phyloP scores from a whole-genome alignment of 2,113 vertebrate species.

The Setophaga kirtlandii region DNA sequence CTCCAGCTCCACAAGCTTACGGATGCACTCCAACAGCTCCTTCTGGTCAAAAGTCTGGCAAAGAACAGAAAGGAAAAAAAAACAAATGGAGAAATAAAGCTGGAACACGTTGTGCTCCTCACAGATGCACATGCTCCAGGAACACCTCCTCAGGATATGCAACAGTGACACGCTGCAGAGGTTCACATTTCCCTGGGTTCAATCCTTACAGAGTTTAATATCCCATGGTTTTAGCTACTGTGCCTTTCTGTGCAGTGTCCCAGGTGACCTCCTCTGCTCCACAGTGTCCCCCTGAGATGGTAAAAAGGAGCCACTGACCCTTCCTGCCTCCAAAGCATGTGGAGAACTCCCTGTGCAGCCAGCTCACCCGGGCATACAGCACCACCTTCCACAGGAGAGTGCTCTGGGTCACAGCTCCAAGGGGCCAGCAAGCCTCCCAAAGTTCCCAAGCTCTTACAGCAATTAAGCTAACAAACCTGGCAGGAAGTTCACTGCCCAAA shows the following conservation, averaged over 20 bases:
- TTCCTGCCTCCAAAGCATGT: not conserved
- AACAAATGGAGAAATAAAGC: not conserved
- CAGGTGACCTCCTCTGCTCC: not conserved
- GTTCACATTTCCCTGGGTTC: not conserved
- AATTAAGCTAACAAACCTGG: not conserved
- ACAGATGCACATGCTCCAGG: not conserved
- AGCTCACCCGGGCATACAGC: rapidly evolving
- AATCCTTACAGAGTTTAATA: not conserved
- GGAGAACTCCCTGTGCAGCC: not conserved
- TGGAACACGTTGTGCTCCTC: not conserved
- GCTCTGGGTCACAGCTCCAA: not conserved
- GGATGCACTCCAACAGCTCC: conserved; percentile 87
- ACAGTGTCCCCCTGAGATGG: not conserved
- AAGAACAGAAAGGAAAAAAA: not conserved
- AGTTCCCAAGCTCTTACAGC: not conserved
- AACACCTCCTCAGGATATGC: not conserved
- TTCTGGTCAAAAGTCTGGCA: conserved; percentile 83
- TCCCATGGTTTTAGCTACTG: not conserved
- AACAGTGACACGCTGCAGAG: not conserved
- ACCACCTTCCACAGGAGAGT: not conserved
- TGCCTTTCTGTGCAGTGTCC: not conserved
- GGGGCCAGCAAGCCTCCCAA: not conserved
- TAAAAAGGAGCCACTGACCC: not conserved
- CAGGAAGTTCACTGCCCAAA: not conserved
- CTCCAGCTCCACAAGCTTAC: conserved; percentile 85